Conservation (phyloP, 2,888 invertebrate genomes). For the Drosophila eohydei region DNA sequence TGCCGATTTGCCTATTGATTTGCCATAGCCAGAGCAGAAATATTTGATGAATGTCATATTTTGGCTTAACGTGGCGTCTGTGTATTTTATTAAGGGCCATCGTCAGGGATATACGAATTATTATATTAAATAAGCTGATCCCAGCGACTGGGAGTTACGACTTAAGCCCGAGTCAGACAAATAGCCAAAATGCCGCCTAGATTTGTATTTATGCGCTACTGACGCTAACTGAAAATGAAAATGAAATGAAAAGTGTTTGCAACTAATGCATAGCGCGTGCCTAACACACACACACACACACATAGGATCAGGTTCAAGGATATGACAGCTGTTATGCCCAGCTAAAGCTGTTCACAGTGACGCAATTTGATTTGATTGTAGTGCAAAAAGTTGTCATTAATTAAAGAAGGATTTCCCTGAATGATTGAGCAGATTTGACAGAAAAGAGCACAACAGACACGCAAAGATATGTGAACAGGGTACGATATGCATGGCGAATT, state of each 20-base stretch:
- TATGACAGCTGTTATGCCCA: background rate
- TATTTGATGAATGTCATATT: slow-evolving; percentile 63
- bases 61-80: slow-evolving; percentile 42
- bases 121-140: slow-evolving; percentile 11
- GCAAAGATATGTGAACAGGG: background rate
- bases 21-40: slow-evolving; percentile 46
- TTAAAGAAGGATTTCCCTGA: slow-evolving; percentile 2
- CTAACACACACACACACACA: slow-evolving; percentile 1
- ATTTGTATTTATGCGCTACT: slow-evolving; percentile 37
- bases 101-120: slow-evolving; percentile 23
- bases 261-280: slow-evolving; percentile 28
- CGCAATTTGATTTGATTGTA: slow-evolving; percentile 25
- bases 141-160: background rate
- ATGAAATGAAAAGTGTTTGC: slow-evolving; percentile 41
- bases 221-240: slow-evolving; percentile 31
- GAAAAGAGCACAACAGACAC: background rate
- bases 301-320: slow-evolving; percentile 12
- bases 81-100: slow-evolving; percentile 19
- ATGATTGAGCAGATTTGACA: background rate
- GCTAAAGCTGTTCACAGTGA: slow-evolving; percentile 26
- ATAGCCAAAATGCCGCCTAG: slow-evolving; percentile 26
- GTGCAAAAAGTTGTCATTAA: slow-evolving; percentile 18
- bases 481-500: background rate
- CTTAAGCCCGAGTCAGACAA: slow-evolving; percentile 17
- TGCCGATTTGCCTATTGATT: slow-evolving; percentile 75